These are phyloP conservation scores for Scrobipalpa atriplicella DNA, from an alignment of 2,888 invertebrate species.

Conservation along the genomic window DNA sequence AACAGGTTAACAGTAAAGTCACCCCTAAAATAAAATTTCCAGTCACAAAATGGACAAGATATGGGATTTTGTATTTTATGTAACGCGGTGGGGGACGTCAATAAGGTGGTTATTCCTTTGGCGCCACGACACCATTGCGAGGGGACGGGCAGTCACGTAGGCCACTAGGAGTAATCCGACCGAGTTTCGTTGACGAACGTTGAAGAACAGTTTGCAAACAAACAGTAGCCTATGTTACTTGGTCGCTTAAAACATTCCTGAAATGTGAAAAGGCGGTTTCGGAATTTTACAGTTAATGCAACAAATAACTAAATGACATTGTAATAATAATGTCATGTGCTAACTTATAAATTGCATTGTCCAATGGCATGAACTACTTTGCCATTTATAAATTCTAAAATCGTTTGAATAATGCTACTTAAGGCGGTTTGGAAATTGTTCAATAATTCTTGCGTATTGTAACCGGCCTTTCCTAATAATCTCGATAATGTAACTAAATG, in stretches of 20 bases:
- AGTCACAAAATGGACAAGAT: conserved; percentile 10
- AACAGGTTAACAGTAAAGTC: conserved; percentile 44
- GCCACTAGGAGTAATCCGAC: conserved; percentile 68
- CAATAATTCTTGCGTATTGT: neutral
- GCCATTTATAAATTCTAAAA: too few relatives aligned
- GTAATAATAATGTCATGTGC: neutral
- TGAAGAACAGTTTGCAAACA: conserved; percentile 30
- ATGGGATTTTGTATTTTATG: conserved; percentile 36
- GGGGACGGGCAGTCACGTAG: conserved; percentile 79
- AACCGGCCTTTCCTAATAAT: neutral
- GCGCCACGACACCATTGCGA: conserved; percentile 77
- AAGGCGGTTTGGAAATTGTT: neutral
- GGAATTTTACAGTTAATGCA: conserved; percentile 26
- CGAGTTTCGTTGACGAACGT: conserved; percentile 46
- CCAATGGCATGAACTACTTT: too few relatives aligned
- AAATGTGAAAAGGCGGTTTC: conserved; percentile 52
- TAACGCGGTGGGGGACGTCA: conserved; percentile 49
- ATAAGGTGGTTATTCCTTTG: conserved; percentile 77
- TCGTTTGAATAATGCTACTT: too few relatives aligned
- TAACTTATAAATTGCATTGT: too few relatives aligned
- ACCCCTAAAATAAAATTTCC: conserved; percentile 6
- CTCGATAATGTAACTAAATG: neutral
- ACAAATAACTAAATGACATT: neutral
- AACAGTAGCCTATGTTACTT: conserved; percentile 38
- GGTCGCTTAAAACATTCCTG: conserved; percentile 46